Conservation (phyloP, 2,888 invertebrate species). For the Anticlea derivata region DNA sequence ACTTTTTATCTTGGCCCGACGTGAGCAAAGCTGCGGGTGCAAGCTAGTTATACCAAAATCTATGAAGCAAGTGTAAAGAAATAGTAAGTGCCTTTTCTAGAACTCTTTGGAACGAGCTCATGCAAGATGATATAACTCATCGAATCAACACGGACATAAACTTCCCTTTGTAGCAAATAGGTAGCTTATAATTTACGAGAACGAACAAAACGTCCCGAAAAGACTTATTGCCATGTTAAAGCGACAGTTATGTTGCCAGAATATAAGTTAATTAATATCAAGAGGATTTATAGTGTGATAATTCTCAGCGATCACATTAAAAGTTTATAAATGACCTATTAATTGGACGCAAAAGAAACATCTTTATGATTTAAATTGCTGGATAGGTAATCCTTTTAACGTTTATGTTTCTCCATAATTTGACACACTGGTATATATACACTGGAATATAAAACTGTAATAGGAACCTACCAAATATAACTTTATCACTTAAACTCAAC, state of each 20-base stretch:
- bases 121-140: constrained; percentile 20
- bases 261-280: constrained; percentile 72
- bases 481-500: too few species aligned
- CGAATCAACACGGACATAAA: constrained; percentile 29
- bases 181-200: constrained; percentile 42
- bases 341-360: constrained; percentile 36
- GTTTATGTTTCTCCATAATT: constrained; percentile 9
- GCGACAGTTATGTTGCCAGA: constrained; percentile 72
- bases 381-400: background rate
- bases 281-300: constrained; percentile 57
- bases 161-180: constrained; percentile 39
- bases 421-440: too few species aligned
- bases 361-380: constrained; percentile 43
- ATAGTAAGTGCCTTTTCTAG: background rate
- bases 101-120: background rate
- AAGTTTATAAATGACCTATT: constrained; percentile 35
- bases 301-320: constrained; percentile 34
- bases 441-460: too few species aligned
- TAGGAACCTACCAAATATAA: too few species aligned
- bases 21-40: too few species aligned
- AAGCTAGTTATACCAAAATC: too few species aligned
- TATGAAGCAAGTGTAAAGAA: background rate
- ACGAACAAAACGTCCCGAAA: constrained; percentile 56
- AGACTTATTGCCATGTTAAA: constrained; percentile 68
- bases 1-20: too few species aligned